phyloP scores from a whole-genome alignment of 2,888 invertebrate species.

The Siphonodentalium dalli region DNA sequence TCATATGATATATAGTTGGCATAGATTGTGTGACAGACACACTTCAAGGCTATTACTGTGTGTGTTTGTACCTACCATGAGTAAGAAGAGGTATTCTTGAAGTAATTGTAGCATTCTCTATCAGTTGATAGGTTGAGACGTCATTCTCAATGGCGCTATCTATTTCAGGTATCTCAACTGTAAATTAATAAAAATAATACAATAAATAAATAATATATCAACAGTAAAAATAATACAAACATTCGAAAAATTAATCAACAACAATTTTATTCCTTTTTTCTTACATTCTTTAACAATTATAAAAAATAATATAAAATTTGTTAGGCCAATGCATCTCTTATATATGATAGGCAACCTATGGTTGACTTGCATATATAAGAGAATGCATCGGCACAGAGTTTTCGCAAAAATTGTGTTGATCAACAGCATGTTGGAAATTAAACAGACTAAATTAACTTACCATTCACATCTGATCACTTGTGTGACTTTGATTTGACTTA shows the following conservation, averaged over 20 bases:
- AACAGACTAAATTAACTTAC: not conserved
- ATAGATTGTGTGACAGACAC: no score
- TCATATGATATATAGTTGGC: no score
- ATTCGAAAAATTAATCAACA: not conserved
- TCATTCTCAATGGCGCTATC: slow-evolving; percentile 36
- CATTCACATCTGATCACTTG: no score
- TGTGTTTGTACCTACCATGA: slow-evolving; percentile 51
- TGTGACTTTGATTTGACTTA: no score
- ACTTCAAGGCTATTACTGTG: not conserved
- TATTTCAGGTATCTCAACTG: not conserved
- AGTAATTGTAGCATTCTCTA: slow-evolving; percentile 55
- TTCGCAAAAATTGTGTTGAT: not conserved
- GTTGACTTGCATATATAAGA: no score
- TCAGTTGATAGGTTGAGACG: slow-evolving; percentile 49
- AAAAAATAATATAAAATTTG: not conserved
- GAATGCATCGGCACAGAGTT: no score
- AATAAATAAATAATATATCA: no score
- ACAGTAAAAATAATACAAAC: slow-evolving; percentile 7
- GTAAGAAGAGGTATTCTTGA: slow-evolving; percentile 55
- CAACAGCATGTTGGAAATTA: not conserved
- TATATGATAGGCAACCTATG: no score
- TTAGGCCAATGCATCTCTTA: no score
- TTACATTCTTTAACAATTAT: slow-evolving; percentile 7
- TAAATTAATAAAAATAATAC: not conserved
- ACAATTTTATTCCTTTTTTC: not conserved